Evolutionary conservation across 2,888 invertebrate genomes (phyloP).

Genomic region (Andrena trimmerana): DNA sequence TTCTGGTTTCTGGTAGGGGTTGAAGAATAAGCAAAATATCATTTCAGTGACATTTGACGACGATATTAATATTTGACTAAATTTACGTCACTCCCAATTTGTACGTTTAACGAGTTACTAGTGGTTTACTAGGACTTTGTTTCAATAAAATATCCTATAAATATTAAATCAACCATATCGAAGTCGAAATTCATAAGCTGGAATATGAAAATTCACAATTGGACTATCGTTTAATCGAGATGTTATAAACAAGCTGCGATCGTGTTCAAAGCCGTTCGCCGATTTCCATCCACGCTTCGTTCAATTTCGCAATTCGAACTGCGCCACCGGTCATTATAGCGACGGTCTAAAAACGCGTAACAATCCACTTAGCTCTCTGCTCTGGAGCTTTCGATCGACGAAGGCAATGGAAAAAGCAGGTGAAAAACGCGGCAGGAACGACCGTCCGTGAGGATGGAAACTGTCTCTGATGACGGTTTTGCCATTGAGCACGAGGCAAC

Average conservation of each 20-base stretch:
- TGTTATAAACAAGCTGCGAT: constrained; percentile 11
- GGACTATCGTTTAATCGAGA: constrained; percentile 13
- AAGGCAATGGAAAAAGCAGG: constrained; percentile 9
- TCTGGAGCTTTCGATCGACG: constrained; percentile 15
- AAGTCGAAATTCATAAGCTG: too few species aligned
- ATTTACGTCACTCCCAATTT: too few species aligned
- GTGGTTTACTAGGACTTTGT: too few species aligned
- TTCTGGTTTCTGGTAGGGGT: too few species aligned
- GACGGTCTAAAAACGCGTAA: constrained; percentile 35
- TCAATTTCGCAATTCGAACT: constrained; percentile 12
- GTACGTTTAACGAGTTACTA: too few species aligned
- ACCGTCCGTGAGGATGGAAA: not conserved
- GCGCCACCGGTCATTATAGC: constrained; percentile 29
- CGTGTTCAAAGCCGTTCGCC: constrained; percentile 24
- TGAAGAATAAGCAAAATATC: too few species aligned
- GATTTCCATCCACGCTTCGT: constrained; percentile 26
- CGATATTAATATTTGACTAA: not conserved
- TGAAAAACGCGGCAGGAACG: too few species aligned
- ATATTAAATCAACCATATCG: too few species aligned
- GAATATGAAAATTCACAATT: not conserved
- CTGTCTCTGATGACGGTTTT: not conserved
- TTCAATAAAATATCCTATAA: too few species aligned
- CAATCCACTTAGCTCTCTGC: constrained; percentile 31
- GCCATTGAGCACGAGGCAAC: constrained; percentile 16
- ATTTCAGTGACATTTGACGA: not conserved